Evolutionary conservation across 2,113 vertebrate species (phyloP).

Genomic region (Platysteira castanea): DNA sequence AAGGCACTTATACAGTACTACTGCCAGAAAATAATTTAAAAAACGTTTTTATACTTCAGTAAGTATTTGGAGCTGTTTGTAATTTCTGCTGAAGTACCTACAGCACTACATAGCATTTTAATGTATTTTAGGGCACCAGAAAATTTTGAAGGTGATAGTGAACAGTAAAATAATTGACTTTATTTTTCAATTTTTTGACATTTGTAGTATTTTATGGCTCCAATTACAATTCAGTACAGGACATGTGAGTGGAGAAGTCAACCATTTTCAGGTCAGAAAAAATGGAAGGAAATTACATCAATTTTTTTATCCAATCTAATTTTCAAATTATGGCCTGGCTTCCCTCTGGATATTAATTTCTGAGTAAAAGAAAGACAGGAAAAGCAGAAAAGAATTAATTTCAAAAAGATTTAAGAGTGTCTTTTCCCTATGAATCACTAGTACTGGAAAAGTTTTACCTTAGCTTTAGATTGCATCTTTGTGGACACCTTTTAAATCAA

Average conservation of each 20-base stretch:
- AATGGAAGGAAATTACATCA: background rate
- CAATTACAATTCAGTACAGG: background rate
- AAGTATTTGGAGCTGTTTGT: background rate
- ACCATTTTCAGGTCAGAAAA: background rate
- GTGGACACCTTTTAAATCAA: background rate
- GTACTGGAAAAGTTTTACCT: background rate
- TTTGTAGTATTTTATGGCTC: background rate
- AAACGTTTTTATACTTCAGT: background rate
- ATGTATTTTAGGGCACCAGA: background rate
- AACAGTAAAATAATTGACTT: background rate
- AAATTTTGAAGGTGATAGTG: background rate
- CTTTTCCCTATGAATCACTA: background rate
- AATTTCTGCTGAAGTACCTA: background rate
- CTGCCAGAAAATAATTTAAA: background rate
- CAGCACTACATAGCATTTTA: background rate
- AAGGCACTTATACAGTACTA: background rate
- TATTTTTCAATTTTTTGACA: background rate
- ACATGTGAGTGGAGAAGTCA: background rate
- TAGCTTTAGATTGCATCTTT: background rate
- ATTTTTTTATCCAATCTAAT: background rate
- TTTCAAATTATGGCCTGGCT: background rate
- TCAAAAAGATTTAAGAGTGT: background rate
- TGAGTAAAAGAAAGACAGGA: background rate
- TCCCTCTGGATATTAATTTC: background rate
- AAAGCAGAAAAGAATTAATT: background rate